phyloP scores from a whole-genome alignment of 2,113 vertebrate genomes.

The Chloropsis hardwickii region DNA sequence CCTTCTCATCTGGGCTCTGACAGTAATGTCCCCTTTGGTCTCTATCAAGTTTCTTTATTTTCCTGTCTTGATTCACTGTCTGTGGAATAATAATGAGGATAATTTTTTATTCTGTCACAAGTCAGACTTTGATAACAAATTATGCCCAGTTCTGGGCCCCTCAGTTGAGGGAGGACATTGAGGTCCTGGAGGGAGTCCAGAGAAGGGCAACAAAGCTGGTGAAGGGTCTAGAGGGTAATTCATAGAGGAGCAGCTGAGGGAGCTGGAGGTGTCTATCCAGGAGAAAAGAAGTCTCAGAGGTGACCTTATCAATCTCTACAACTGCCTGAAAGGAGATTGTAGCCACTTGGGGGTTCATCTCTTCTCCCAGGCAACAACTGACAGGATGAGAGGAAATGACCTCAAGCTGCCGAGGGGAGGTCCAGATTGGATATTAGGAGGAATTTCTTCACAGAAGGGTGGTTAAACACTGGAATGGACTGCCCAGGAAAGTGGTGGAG shows the following conservation, averaged over 20 bases:
- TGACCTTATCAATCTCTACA: background rate
- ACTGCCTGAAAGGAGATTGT: background rate
- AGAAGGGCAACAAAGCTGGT: background rate
- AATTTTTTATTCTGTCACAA: background rate
- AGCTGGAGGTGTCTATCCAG: background rate
- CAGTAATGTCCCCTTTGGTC: background rate
- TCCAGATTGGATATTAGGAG: background rate
- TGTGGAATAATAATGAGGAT: accelerated
- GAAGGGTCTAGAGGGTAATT: background rate
- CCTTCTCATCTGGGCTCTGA: background rate
- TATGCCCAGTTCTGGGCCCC: background rate
- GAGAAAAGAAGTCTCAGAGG: too few species aligned
- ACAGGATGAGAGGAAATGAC: background rate
- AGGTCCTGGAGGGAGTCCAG: background rate
- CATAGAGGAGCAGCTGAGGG: background rate
- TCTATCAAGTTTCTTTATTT: background rate
- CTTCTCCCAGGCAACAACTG: accelerated
- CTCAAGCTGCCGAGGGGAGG: background rate
- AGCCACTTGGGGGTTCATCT: background rate
- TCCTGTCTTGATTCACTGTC: background rate
- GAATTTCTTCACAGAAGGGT: background rate
- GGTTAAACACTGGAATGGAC: background rate
- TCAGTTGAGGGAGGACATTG: background rate
- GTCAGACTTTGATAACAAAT: background rate
- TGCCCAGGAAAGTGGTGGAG: background rate